Conservation (phyloP, 2,113 vertebrate genomes). For the Ibidorhyncha struthersii region DNA sequence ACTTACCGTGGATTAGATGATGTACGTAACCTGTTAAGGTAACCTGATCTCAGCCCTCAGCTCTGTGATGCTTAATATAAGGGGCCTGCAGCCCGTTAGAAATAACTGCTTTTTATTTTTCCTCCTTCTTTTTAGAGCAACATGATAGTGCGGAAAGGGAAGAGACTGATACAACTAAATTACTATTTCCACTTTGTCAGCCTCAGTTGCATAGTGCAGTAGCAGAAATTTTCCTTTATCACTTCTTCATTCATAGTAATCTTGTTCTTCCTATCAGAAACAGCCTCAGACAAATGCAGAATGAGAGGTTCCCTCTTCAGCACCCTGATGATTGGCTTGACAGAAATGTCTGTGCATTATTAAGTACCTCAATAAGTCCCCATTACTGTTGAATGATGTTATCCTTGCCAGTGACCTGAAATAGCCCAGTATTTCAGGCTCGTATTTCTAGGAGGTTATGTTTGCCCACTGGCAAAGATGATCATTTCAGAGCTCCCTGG, state of each 20-base stretch:
- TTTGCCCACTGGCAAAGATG: not conserved
- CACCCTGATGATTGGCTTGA: not conserved
- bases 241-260: not conserved
- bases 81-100: not conserved
- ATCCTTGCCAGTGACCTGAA: not conserved
- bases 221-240: not conserved
- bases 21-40: not conserved
- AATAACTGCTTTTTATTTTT: not conserved
- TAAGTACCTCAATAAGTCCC: not conserved
- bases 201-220: not conserved
- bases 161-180: not conserved
- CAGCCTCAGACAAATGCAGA: not conserved
- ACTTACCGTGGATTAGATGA: not conserved
- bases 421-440: not conserved
- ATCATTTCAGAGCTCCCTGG: not conserved
- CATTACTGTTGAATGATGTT: not conserved
- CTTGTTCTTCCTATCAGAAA: not conserved
- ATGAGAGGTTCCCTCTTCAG: not conserved
- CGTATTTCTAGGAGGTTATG: not conserved
- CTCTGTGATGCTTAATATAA: not conserved
- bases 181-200: not conserved
- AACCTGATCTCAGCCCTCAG: not conserved
- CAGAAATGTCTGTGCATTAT: not conserved
- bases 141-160: not conserved
- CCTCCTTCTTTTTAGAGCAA: not conserved